Conservation (phyloP, 2,888 invertebrate species). For the Cabera pusaria region DNA sequence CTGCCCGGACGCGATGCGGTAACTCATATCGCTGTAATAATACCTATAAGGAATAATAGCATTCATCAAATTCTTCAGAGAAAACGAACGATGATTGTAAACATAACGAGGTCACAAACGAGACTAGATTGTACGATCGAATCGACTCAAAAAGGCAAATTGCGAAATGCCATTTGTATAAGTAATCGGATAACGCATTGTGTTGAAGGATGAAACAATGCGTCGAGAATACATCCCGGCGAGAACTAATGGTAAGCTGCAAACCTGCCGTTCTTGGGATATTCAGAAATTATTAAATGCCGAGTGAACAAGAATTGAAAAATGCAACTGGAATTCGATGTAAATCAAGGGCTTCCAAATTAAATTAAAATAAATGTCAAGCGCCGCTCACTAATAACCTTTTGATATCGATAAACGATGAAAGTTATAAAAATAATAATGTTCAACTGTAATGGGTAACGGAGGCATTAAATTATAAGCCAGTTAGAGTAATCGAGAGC, state of each 20-base stretch:
- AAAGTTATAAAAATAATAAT: conserved; percentile 36
- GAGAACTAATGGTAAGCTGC: neutral
- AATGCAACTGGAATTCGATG: conserved; percentile 11
- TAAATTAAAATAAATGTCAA: conserved; percentile 32
- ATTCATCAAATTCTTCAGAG: conserved; percentile 39
- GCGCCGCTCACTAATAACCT: conserved; percentile 17
- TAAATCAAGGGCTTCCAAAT: conserved; percentile 26
- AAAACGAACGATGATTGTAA: conserved; percentile 36
- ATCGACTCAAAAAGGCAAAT: conserved; percentile 1
- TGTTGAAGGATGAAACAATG: conserved; percentile 12
- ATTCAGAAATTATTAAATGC: conserved; percentile 1
- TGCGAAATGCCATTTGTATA: conserved; percentile 12
- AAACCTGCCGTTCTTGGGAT: neutral
- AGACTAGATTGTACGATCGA: conserved; percentile 9
- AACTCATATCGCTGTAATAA: conserved; percentile 71
- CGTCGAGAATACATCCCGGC: conserved; percentile 1
- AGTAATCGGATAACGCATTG: conserved; percentile 16
- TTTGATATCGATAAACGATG: conserved; percentile 28
- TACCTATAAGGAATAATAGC: conserved; percentile 63
- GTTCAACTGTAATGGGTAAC: conserved; percentile 32
- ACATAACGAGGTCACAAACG: conserved; percentile 28
- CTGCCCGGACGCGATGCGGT: conserved; percentile 64
- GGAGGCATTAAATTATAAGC: conserved; percentile 40
- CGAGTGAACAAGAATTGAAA: conserved; percentile 1
- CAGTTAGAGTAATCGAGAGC: conserved; percentile 43